Conservation (phyloP, 2,797 vertebrate species). For the Crocidura indochinensis region DNA sequence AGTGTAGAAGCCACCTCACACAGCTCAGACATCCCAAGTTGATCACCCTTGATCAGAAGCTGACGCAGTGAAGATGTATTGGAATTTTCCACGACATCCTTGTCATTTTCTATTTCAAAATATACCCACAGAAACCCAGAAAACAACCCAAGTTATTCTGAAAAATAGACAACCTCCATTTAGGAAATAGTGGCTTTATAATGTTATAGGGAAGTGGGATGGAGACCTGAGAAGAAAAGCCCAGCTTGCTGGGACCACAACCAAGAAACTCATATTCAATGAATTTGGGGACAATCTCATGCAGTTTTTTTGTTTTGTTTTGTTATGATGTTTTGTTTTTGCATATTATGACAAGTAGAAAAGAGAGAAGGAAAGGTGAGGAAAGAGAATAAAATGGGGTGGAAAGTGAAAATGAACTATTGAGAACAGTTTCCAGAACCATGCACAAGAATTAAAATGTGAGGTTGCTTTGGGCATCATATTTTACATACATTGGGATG, state of each 20-base stretch:
- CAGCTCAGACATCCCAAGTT: neutral
- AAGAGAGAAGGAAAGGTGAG: neutral
- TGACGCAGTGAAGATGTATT: neutral
- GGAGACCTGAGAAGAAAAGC: neutral
- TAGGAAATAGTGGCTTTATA: neutral
- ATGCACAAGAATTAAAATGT: slow-evolving; percentile 18
- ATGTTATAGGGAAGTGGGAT: no score
- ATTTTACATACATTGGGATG: neutral
- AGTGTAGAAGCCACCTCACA: neutral
- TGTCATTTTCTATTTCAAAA: neutral
- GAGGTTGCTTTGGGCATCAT: neutral
- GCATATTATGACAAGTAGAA: neutral
- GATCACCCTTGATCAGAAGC: neutral
- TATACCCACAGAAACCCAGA: neutral
- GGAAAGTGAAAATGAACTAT: neutral
- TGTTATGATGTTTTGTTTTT: neutral
- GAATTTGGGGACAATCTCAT: neutral
- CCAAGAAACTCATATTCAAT: neutral
- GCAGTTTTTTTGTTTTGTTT: neutral
- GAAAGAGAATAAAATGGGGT: slow-evolving; percentile 23
- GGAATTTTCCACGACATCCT: neutral
- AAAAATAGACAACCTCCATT: neutral
- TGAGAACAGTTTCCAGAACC: slow-evolving; percentile 20
- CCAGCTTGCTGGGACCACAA: neutral
- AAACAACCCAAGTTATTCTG: neutral